Base-by-base conservation (phyloP, 2,113 vertebrate genomes). In the Phodopus roborovskii region DNA sequence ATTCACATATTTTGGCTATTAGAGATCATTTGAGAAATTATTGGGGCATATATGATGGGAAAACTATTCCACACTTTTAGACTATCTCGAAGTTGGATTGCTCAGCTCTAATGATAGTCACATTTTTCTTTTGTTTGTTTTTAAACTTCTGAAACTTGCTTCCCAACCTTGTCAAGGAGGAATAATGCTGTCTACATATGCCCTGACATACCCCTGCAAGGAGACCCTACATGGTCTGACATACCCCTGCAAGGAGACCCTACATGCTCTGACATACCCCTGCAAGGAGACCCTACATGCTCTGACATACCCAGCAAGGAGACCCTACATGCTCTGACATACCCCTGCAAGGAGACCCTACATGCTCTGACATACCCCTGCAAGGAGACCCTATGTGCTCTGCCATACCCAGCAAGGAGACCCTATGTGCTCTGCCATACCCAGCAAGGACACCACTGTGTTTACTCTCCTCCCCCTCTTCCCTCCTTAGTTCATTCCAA, bases 51-150 rank as follows among this genome's bases (percentile, higher is more conserved):
- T 50, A n/a, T 36, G n/a, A 36, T 86, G 0, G 53, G 60, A 64
- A 89, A 62, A 79, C 26, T 42, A 91, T 71, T 50, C n/a, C 87
- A 90, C n/a, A 85, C 19, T 87, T 79, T 85, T 60, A 53, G 50
- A 6, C 50, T 53, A 53, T 53, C 50, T 53, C 12, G 50, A 53
- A 53, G 50, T 53, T 53, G n/a, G 88, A 64, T 62, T 86, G 36
- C 28, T 92, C 53, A 92, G 36, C 36, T 96, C 45, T 91, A 13
- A 39, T 22, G 33, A 24, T 50, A 78, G 45, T 26, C 50, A 56
- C 50, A 9, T n/a, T n/a, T 87, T 89, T 11, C 10, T 56, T 36
- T 39, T 20, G 33, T 53, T 42, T 68, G 22, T 78, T 62, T 84
- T 9, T 53, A 68, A 11, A 24, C 82, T 95, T 82, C 60, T 77